Base-by-base conservation (phyloP, 2,113 vertebrate genomes). In the Cichladusa arquata region DNA sequence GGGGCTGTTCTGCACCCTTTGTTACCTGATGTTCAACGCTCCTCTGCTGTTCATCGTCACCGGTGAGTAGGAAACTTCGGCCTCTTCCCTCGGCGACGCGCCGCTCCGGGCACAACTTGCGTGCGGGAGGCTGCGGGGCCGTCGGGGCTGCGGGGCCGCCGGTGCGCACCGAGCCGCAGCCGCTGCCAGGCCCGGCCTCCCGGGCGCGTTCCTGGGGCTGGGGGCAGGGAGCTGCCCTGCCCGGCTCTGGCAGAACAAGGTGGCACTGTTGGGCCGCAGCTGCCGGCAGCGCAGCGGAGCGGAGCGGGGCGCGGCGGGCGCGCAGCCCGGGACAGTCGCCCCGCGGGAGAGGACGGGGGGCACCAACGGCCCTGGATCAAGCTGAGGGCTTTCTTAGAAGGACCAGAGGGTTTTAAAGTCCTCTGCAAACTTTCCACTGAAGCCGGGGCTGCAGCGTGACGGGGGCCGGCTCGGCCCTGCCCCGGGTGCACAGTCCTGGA, bases 21-120 rank as follows among this genome's bases (percentile, higher is more conserved):
- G 98, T 98, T 98, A 98, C 98, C 98, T 99, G 97, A 96, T 99
- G 96, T 92, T 99, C 62, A 97, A 98, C 95, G 97, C 98, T 18
- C 98, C 98, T 66, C 98, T 98, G 93, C 94, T 99, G 69, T 91
- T 98, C 87, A 92, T 97, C 92, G 98, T 98, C 64, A 96, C 98
- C 80, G 99, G 99, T 99, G 97, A 99, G 99, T 98, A 78, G 78
- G 84, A 77, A 97, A 97, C 88, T 98, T 95, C 28, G 14, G 51
- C 34, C 42, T 42, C 53, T 25, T 6, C n/a, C 38, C 14, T 8
- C 22, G 56, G 79, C 8, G 33, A 47, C 31, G 25, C 26, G 66
- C 54, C 72, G 58, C 88, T 76, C 82, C 47, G 66, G 42, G 50
- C 51, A 1, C 80, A 36, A 12, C 67, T 81, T 2, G 44, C 44